A percentile compares a stretch with the other conserved stretches of the same genome.
phyloP scores from a whole-genome alignment of 2,888 invertebrate species.

The Biston betularia region DNA sequence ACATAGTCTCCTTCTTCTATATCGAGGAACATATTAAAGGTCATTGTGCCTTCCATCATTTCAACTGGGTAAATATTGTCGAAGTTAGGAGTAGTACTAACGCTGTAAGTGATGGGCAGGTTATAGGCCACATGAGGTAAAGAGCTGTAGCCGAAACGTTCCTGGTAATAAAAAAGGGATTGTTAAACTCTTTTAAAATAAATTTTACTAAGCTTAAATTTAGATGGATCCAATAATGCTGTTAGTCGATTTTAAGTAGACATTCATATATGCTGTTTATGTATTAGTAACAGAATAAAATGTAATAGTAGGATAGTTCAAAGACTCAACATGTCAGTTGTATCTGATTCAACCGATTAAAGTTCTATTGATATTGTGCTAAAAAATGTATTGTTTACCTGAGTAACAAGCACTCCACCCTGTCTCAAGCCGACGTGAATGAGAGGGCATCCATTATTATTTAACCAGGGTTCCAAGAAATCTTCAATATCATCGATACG shows the following conservation, averaged over 20 bases:
- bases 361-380: not conserved
- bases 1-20: constrained; percentile 69
- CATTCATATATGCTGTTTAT: no score
- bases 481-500: constrained; percentile 55
- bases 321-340: no score
- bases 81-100: constrained; percentile 68
- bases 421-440: constrained; percentile 59
- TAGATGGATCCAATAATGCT: no score
- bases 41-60: constrained; percentile 54
- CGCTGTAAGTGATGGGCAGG: constrained; percentile 82
- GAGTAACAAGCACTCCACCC: constrained; percentile 64
- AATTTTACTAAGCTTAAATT: no score
- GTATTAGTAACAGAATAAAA: no score
- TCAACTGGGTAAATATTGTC: constrained; percentile 60
- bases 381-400: constrained; percentile 56
- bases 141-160: constrained; percentile 59
- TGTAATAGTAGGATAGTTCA: no score
- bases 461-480: constrained; percentile 63
- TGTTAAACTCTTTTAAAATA: not conserved
- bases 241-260: no score
- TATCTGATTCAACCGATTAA: no score
- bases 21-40: constrained; percentile 53
- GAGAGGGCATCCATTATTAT: constrained; percentile 66
- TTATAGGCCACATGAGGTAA: constrained; percentile 12
- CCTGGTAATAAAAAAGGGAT: constrained; percentile 51